These are phyloP conservation scores for Calliscelio sp. DNA, from an alignment of 2,888 invertebrate species.

Conservation along the genomic window DNA sequence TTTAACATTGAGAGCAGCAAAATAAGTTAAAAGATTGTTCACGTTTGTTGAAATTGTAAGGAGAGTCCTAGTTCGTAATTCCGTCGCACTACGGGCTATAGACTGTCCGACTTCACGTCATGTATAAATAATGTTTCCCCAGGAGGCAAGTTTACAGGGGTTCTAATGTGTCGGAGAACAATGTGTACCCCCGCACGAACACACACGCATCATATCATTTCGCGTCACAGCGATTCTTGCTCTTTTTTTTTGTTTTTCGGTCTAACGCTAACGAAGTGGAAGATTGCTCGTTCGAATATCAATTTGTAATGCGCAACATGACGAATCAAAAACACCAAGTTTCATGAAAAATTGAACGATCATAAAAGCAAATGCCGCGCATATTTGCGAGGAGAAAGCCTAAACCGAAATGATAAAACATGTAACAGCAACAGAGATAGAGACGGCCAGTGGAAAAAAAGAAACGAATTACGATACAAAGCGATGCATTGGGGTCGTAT, in stretches of 20 bases:
- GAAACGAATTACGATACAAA: constrained; percentile 77
- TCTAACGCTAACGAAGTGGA: constrained; percentile 50
- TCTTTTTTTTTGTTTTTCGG: not conserved
- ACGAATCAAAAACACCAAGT: constrained; percentile 44
- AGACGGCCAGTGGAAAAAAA: constrained; percentile 33
- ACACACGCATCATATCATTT: constrained; percentile 12
- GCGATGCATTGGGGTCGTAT: constrained; percentile 75
- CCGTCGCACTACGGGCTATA: constrained; percentile 65
- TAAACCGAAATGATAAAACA: constrained; percentile 60
- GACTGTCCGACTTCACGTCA: constrained; percentile 66
- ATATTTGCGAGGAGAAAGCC: constrained; percentile 39
- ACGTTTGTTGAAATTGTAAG: constrained; percentile 42
- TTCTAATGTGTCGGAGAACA: constrained; percentile 66
- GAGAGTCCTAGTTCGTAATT: constrained; percentile 67
- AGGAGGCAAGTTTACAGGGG: constrained; percentile 71
- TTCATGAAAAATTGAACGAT: constrained; percentile 54
- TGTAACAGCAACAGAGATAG: constrained; percentile 46
- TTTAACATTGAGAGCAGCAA: constrained; percentile 63
- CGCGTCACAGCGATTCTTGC: not conserved
- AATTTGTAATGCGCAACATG: constrained; percentile 59
- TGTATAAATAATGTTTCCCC: constrained; percentile 74
- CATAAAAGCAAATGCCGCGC: constrained; percentile 53
- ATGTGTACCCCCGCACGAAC: constrained; percentile 12
- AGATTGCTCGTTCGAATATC: constrained; percentile 49
- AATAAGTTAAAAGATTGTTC: constrained; percentile 63